Evolutionary conservation across 2,888 invertebrate genomes (phyloP).

Genomic region (Endotricha flammealis): DNA sequence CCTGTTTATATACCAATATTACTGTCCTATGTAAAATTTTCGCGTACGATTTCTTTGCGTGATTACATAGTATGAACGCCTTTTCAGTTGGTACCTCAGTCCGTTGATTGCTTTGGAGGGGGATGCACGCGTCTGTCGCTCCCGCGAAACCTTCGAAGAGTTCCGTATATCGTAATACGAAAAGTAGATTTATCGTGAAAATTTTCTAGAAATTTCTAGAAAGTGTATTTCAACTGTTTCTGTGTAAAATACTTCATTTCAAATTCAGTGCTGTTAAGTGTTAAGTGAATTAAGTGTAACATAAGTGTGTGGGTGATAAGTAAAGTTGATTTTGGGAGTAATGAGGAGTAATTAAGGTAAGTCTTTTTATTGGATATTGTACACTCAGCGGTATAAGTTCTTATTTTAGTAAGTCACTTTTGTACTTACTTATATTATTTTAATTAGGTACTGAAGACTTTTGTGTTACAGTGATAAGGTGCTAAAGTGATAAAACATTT

Average conservation of each 20-base stretch:
- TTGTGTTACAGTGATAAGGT: too few species aligned
- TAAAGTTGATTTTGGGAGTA: not conserved
- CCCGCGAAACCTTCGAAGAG: not conserved
- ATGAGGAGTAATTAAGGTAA: not conserved
- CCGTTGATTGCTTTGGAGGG: conserved; percentile 5
- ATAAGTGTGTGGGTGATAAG: not conserved
- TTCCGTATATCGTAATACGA: not conserved
- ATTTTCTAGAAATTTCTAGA: not conserved
- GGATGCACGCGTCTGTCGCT: not conserved
- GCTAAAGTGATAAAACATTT: too few species aligned
- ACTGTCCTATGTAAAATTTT: conserved; percentile 4
- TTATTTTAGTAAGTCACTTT: too few species aligned
- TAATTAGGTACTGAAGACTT: too few species aligned
- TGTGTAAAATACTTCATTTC: not conserved
- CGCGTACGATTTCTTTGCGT: conserved; percentile 5
- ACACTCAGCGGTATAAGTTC: too few species aligned
- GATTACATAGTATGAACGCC: conserved; percentile 1
- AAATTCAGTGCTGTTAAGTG: not conserved
- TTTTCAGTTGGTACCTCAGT: conserved; percentile 14
- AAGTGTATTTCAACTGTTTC: not conserved
- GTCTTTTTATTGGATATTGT: not conserved
- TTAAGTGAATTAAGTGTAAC: not conserved
- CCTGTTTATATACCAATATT: too few species aligned
- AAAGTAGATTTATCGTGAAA: not conserved
- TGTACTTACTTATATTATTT: too few species aligned